A percentile compares a stretch with the other conserved stretches of the same genome.
Conservation (phyloP, 2,888 invertebrate species). For the Lasioglossum morio region DNA sequence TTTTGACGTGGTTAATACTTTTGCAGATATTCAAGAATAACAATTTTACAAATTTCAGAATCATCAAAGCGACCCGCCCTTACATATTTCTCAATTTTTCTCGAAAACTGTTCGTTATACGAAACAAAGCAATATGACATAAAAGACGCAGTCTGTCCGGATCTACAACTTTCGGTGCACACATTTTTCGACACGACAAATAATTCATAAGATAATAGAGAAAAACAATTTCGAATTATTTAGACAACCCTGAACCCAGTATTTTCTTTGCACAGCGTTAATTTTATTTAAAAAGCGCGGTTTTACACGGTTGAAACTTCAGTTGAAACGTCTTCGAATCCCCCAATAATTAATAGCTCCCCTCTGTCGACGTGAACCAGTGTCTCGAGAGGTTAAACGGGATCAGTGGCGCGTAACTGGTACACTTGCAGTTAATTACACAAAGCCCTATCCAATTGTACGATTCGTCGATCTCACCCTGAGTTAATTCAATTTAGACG, state of each 20-base stretch:
- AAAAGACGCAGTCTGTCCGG: no score
- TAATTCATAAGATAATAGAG: no score
- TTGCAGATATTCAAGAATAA: no score
- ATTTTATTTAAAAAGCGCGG: not conserved
- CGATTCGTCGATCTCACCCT: constrained; percentile 48
- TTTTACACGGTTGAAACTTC: constrained; percentile 1
- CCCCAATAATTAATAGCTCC: constrained; percentile 5
- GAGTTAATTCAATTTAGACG: constrained; percentile 48
- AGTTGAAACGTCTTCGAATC: constrained; percentile 8
- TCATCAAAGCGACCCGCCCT: no score
- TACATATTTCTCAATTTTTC: no score
- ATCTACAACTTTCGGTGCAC: no score
- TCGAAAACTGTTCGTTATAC: no score
- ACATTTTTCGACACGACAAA: no score
- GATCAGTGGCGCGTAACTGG: constrained; percentile 43
- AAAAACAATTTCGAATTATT: no score
- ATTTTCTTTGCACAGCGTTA: not conserved
- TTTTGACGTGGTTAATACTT: no score
- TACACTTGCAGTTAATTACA: constrained; percentile 55
- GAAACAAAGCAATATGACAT: no score
- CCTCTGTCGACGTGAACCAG: not conserved
- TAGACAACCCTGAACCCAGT: not conserved
- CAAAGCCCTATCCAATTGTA: constrained; percentile 50
- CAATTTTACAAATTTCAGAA: no score
- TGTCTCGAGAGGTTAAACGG: constrained; percentile 41